A percentile compares a stretch with the other conserved stretches of the same genome.
These are phyloP conservation scores for Darevskia nairensis DNA, from an alignment of 2,797 vertebrate species.

Conservation along the genomic window DNA sequence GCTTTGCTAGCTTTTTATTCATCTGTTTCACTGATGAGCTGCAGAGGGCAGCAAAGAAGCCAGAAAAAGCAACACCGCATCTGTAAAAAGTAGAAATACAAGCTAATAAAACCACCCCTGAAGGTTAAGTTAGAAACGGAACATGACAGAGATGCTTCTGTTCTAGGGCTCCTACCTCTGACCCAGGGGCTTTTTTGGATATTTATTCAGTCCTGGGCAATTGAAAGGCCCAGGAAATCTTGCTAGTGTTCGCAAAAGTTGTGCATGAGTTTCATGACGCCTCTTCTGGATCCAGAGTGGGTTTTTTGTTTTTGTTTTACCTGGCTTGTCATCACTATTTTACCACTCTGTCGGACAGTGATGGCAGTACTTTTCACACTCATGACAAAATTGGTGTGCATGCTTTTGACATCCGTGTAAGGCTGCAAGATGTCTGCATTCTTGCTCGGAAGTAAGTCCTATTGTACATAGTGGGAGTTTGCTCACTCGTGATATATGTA, in stretches of 20 bases:
- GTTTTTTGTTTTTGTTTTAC: neutral
- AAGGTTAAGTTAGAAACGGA: constrained; percentile 38
- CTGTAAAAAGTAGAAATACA: constrained; percentile 30
- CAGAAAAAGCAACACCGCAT: constrained; percentile 43
- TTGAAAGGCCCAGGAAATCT: neutral
- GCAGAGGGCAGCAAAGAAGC: constrained; percentile 79
- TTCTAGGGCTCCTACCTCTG: neutral
- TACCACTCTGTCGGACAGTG: too few relatives aligned
- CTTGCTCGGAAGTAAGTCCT: neutral
- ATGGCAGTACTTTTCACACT: too few relatives aligned
- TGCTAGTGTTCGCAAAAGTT: neutral
- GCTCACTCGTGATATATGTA: neutral
- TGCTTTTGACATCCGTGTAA: neutral
- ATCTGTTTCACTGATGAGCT: constrained; percentile 56
- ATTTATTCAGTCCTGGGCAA: neutral
- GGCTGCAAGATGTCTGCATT: neutral
- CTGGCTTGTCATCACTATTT: neutral
- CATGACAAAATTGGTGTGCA: neutral
- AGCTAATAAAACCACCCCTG: constrained; percentile 10
- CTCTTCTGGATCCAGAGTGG: neutral
- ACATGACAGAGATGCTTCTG: neutral
- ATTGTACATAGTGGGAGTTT: neutral
- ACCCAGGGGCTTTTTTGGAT: neutral
- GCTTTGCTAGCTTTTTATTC: neutral
- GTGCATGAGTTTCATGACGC: neutral